Percentiles rank a stretch among this genome's conserved stretches.
phyloP scores from a whole-genome alignment of 2,888 invertebrate species.

The Caenorhabditis zanzibari region DNA sequence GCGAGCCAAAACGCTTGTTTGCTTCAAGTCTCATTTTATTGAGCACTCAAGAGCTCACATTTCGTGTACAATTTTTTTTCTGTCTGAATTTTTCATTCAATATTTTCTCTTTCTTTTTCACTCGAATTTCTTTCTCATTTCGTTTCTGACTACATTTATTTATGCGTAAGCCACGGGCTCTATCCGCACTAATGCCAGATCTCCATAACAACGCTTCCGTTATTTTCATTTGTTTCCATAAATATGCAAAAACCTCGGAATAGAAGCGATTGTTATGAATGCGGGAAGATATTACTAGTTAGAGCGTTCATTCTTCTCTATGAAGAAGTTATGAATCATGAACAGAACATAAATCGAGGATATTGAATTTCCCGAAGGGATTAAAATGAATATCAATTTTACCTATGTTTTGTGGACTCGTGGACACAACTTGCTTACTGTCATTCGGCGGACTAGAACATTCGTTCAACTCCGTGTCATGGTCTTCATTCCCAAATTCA shows the following conservation, averaged over 20 bases:
- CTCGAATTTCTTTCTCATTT: not conserved
- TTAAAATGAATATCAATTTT: too few species aligned
- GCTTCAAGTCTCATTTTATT: slow-evolving; percentile 66
- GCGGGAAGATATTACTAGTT: too few species aligned
- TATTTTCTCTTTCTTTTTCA: slow-evolving; percentile 33
- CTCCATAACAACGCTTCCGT: not conserved
- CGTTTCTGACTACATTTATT: not conserved
- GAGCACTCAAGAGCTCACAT: slow-evolving; percentile 66
- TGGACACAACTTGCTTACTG: too few species aligned
- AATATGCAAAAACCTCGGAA: too few species aligned
- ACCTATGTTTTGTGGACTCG: too few species aligned
- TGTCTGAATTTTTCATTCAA: slow-evolving; percentile 61
- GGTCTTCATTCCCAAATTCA: not conserved
- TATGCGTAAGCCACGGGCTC: not conserved
- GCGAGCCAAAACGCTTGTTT: slow-evolving; percentile 65
- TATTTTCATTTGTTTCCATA: not conserved
- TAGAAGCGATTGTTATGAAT: too few species aligned
- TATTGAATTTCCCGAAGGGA: too few species aligned
- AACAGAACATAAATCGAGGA: too few species aligned
- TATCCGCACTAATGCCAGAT: not conserved
- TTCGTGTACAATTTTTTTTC: slow-evolving; percentile 64
- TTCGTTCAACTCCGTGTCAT: not conserved
- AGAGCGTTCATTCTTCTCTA: too few species aligned
- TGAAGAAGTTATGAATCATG: too few species aligned
- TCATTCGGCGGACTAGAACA: too few species aligned